phyloP scores from a whole-genome alignment of 2,888 invertebrate genomes.

The Aphodius granarius region DNA sequence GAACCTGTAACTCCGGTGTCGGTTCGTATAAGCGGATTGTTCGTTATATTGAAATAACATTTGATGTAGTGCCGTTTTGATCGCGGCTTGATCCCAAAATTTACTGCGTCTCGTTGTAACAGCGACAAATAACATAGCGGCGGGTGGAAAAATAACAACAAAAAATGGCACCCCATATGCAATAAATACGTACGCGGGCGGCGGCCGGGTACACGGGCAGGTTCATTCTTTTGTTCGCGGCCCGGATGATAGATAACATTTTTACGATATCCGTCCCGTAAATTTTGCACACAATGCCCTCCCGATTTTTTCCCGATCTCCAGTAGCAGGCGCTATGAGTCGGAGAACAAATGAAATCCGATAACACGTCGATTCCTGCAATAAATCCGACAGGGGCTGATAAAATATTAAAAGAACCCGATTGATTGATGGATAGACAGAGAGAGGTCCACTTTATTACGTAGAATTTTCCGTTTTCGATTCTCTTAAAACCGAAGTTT shows the following conservation, averaged over 20 bases:
- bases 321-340: too few relatives aligned
- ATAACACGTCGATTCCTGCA: not conserved
- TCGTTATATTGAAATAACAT: not conserved
- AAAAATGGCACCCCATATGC: not conserved
- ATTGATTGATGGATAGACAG: not conserved
- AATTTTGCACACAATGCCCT: not conserved
- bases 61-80: not conserved
- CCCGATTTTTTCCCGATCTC: not conserved
- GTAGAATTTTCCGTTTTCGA: too few relatives aligned
- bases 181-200: not conserved
- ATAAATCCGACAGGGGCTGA: not conserved
- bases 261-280: not conserved
- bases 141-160: not conserved
- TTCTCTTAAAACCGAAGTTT: too few relatives aligned
- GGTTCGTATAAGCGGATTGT: too few relatives aligned
- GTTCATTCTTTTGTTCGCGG: not conserved
- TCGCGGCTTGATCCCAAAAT: not conserved
- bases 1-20: too few relatives aligned
- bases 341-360: not conserved
- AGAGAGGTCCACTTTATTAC: not conserved
- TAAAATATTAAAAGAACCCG: not conserved
- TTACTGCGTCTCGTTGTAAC: not conserved
- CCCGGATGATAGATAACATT: not conserved
- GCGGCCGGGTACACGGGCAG: too few relatives aligned
- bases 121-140: not conserved